phyloP scores from a whole-genome alignment of 2,797 vertebrate species.

The Thripadectes ignobilis region DNA sequence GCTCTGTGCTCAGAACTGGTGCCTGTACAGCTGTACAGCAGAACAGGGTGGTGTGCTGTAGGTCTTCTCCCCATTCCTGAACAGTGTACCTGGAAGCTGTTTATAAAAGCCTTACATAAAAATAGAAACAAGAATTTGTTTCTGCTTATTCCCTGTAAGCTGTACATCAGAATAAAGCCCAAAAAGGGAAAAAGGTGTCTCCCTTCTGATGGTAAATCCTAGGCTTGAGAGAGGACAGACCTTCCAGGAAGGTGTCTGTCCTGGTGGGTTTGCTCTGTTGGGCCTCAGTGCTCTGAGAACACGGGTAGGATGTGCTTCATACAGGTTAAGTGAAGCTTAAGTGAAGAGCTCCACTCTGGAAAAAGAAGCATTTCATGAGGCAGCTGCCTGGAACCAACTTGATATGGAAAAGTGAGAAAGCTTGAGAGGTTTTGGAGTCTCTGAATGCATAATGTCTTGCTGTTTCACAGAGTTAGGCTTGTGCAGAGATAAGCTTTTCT shows the following conservation, averaged over 20 bases:
- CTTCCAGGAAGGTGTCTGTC: slow-evolving; percentile 16
- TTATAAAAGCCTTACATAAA: background rate
- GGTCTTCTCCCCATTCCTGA: background rate
- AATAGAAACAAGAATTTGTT: background rate
- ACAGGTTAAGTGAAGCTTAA: slow-evolving; percentile 24
- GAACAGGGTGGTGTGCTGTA: background rate
- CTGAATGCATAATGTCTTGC: background rate
- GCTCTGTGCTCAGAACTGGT: background rate
- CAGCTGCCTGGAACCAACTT: slow-evolving; percentile 64
- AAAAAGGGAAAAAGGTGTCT: background rate
- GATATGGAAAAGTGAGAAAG: slow-evolving; percentile 9
- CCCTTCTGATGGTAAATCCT: background rate
- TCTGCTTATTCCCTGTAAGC: background rate
- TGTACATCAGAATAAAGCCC: background rate
- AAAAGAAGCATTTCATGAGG: slow-evolving; percentile 71
- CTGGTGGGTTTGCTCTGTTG: slow-evolving; percentile 10
- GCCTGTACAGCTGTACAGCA: background rate
- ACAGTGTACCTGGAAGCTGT: background rate
- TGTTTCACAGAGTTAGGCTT: background rate
- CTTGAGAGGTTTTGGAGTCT: slow-evolving; percentile 17
- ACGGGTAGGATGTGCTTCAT: background rate
- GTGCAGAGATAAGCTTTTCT: background rate
- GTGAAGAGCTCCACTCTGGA: slow-evolving; percentile 54
- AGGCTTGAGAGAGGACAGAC: background rate
- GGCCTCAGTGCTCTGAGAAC: slow-evolving; percentile 14